These are phyloP conservation scores for Amia ocellicauda DNA, from an alignment of 2,113 vertebrate genomes.

Conservation along the genomic window DNA sequence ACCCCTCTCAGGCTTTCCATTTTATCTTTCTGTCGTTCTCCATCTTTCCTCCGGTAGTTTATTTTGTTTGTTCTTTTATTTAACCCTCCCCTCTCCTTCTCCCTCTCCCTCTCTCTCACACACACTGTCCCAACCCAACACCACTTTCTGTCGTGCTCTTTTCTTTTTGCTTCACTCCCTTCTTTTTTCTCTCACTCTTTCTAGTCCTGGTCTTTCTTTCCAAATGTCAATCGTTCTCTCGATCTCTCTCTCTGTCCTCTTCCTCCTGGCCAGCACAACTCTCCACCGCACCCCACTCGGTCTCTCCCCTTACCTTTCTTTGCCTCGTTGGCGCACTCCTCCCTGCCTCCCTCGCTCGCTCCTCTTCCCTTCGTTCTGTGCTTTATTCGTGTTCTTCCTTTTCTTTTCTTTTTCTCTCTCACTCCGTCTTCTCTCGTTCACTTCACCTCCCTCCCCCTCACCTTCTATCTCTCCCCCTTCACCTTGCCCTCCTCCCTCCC, in stretches of 20 bases:
- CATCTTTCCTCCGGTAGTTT: too few species aligned
- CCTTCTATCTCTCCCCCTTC: background rate
- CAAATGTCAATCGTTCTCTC: background rate
- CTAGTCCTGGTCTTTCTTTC: background rate
- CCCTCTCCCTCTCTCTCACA: slow-evolving; percentile 2
- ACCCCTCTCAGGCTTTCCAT: too few species aligned
- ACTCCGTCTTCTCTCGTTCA: too few species aligned
- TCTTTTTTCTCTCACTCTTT: background rate
- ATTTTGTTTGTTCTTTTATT: too few species aligned
- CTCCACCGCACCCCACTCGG: slow-evolving; percentile 14
- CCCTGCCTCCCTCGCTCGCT: slow-evolving; percentile 7
- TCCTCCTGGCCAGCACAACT: slow-evolving; percentile 17
- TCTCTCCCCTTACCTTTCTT: slow-evolving; percentile 6
- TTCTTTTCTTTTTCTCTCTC: background rate
- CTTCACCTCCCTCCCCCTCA: background rate
- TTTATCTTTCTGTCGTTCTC: too few species aligned
- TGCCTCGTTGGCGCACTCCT: slow-evolving; percentile 1
- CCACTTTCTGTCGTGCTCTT: background rate
- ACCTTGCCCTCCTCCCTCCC: slow-evolving; percentile 36
- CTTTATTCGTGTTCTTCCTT: too few species aligned
- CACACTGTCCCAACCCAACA: background rate
- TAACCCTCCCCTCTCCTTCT: background rate
- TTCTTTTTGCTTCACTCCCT: background rate
- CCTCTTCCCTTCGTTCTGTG: slow-evolving; percentile 1
- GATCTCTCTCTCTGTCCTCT: background rate